phyloP scores from a whole-genome alignment of 2,113 vertebrate genomes.

The Lipophrys pholis region DNA sequence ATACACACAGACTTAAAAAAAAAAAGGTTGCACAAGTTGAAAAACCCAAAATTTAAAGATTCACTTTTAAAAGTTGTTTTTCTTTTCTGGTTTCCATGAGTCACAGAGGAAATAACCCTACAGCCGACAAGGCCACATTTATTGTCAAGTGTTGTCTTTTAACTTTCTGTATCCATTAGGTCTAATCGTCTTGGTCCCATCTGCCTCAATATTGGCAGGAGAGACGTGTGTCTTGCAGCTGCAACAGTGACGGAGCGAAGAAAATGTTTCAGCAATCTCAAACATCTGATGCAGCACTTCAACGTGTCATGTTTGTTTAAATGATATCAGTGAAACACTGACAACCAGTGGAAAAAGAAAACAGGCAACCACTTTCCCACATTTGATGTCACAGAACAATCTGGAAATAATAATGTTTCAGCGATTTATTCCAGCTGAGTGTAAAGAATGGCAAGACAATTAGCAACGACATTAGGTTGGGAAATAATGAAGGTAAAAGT shows the following conservation, averaged over 20 bases:
- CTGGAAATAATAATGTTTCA: neutral
- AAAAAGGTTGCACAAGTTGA: too few relatives aligned
- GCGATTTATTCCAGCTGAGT: neutral
- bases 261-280: constrained; percentile 16
- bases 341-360: too few relatives aligned
- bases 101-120: neutral
- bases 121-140: neutral
- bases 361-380: constrained; percentile 1
- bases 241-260: constrained; percentile 7
- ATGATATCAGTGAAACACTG: too few relatives aligned
- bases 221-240: constrained; percentile 11
- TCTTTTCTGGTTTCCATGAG: neutral
- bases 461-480: constrained; percentile 39
- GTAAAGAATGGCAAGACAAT: constrained; percentile 3
- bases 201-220: neutral
- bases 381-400: constrained; percentile 9
- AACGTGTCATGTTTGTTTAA: too few relatives aligned
- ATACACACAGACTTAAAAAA: too few relatives aligned
- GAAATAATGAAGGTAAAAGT: constrained; percentile 63
- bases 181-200: too few relatives aligned
- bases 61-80: too few relatives aligned
- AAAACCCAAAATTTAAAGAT: too few relatives aligned
- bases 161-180: neutral
- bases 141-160: neutral
- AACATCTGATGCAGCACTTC: too few relatives aligned